Conservation (phyloP, 2,888 invertebrate species). For the Melanchra persicariae region DNA sequence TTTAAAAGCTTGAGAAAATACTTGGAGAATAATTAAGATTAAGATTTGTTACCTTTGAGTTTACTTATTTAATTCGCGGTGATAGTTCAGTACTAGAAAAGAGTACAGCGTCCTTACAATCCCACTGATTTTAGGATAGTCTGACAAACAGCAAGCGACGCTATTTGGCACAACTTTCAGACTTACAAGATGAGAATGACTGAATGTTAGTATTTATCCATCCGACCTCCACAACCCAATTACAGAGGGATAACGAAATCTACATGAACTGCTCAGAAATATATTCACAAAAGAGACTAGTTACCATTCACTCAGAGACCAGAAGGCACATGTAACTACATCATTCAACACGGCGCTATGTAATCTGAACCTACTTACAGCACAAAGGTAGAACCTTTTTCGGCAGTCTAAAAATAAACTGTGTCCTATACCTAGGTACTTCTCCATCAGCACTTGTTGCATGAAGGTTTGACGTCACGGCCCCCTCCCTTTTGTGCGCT, state of each 20-base stretch:
- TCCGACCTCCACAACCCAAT: conserved; percentile 12
- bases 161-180: conserved; percentile 32
- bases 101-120: background rate
- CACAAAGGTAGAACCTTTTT: conserved; percentile 69
- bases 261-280: conserved; percentile 4
- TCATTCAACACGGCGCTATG: conserved; percentile 32
- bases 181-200: conserved; percentile 23
- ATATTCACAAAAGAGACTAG: background rate
- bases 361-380: conserved; percentile 48
- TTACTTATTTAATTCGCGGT: background rate
- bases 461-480: conserved; percentile 86
- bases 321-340: conserved; percentile 12
- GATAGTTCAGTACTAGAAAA: background rate
- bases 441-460: conserved; percentile 87
- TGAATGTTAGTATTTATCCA: background rate
- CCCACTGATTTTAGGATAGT: conserved; percentile 3
- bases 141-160: background rate
- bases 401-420: conserved; percentile 84
- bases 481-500: conserved; percentile 76
- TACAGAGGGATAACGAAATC: conserved; percentile 2
- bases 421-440: conserved; percentile 75
- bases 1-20: background rate
- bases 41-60: background rate
- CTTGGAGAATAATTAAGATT: background rate
- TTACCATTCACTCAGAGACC: conserved; percentile 27